These are phyloP conservation scores for Oncopeltus fasciatus DNA, from an alignment of 1,140 invertebrate species.

Conservation along the genomic window DNA sequence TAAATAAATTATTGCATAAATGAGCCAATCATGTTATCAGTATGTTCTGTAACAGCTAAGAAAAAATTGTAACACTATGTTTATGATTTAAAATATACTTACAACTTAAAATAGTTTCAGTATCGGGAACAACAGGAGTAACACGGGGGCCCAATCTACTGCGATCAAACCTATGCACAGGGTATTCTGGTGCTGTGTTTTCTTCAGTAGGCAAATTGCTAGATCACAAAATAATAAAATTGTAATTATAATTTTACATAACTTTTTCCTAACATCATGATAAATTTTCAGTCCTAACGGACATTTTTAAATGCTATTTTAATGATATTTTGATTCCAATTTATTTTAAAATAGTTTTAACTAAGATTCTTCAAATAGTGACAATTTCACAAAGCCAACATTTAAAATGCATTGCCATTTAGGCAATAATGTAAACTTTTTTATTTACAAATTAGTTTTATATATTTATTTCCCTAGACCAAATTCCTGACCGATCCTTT, in stretches of 20 bases:
- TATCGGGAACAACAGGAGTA: neutral
- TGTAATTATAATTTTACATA: neutral
- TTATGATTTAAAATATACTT: no score
- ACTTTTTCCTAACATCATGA: neutral
- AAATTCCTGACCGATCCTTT: no score
- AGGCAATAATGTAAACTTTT: no score
- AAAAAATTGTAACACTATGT: no score
- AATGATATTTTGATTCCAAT: neutral
- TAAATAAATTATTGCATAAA: no score
- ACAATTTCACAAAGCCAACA: no score
- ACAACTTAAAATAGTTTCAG: neutral
- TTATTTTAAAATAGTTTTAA: neutral
- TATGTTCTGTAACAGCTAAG: no score
- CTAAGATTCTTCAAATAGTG: no score
- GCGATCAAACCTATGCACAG: slow-evolving; percentile 7
- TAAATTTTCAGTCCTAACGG: neutral
- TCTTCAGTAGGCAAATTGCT: neutral
- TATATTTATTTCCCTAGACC: no score
- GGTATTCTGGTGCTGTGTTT: neutral
- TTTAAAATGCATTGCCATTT: no score
- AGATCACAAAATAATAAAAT: neutral
- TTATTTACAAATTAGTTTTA: no score
- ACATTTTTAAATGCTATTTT: neutral
- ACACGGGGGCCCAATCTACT: slow-evolving; percentile 8
- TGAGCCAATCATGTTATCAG: no score